These are phyloP conservation scores for Pandion haliaetus DNA, from an alignment of 2,113 vertebrate genomes.

Conservation along the genomic window DNA sequence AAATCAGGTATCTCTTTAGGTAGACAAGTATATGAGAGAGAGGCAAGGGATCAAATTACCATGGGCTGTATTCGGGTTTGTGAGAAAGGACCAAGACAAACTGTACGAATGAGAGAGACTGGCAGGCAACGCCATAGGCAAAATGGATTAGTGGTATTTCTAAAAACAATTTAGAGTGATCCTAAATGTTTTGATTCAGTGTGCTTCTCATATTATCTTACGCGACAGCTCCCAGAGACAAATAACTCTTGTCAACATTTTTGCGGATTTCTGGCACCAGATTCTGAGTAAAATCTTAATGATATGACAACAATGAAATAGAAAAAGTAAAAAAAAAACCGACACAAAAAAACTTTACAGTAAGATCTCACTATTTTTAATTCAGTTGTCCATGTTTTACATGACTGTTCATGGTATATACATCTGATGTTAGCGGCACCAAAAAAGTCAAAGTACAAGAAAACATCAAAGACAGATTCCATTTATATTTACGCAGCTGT, in stretches of 20 bases:
- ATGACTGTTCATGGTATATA: neutral
- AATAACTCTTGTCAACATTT: neutral
- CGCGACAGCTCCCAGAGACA: neutral
- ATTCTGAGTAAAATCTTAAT: neutral
- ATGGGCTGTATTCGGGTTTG: neutral
- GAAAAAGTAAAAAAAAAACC: neutral
- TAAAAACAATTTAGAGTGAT: neutral
- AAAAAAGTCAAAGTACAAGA: neutral
- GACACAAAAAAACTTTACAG: fast-evolving
- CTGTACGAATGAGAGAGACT: neutral
- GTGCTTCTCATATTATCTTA: neutral
- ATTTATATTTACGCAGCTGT: neutral
- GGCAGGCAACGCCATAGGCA: neutral
- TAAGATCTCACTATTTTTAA: neutral
- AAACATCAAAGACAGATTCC: neutral
- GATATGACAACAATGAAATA: neutral
- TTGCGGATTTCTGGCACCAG: neutral
- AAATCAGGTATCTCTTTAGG: neutral
- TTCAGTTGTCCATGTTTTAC: neutral
- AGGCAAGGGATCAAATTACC: neutral
- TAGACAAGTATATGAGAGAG: neutral
- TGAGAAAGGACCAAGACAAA: neutral
- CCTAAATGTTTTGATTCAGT: neutral
- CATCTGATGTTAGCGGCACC: fast-evolving
- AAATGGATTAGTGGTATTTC: neutral